Base-by-base conservation (phyloP, 2,797 vertebrate species). In the Neosilurus hyrtlii region DNA sequence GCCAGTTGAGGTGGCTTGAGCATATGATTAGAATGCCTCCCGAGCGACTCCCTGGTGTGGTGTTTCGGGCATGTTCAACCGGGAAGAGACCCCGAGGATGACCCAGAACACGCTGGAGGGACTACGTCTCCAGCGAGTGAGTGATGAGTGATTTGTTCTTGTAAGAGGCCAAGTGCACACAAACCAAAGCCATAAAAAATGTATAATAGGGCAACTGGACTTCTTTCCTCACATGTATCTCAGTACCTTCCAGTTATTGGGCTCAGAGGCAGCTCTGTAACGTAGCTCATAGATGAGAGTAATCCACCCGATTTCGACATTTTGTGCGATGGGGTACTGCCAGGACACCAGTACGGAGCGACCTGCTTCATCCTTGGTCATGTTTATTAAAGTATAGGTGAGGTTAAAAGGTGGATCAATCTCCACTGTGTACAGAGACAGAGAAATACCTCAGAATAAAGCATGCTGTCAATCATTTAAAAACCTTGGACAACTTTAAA, bases 241-340 rank as follows among this genome's bases (percentile, higher is more conserved):
- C 52, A n/a, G 4, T 85, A 94, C 94, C 93, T 94, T 94, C 94
- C 94, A 95, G 86, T 85, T 87, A 82, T 88, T 82, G 0, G 90
- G 87, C 76, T 94, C 88, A 0, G 82, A 75, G 0, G 89, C 8
- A 0, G 83, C 86, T 37, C 93, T 68, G 91, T 93, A 95, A 85
- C 94, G 93, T 78, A 95, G 90, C 88, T 95, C 94, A 37, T 93
- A 93, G 51, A 89, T 74, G 79, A 95, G 93, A 0, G 95, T 94
- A 88, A 95, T 93, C 95, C 95, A 95, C 6, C 93, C 94, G 5
- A 90, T 90, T 57, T 90, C 88, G 66, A 95, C 91, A 76, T 91
- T 88, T 0, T 86, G 71, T 0, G 92, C 92, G 5, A 85, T 86
- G 43, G 95, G 95, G 86, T 94, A 92, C 20, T 52, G 78, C 95